Base-by-base conservation (phyloP, 2,888 invertebrate species). In the Caenorhabditis sulstoni region DNA sequence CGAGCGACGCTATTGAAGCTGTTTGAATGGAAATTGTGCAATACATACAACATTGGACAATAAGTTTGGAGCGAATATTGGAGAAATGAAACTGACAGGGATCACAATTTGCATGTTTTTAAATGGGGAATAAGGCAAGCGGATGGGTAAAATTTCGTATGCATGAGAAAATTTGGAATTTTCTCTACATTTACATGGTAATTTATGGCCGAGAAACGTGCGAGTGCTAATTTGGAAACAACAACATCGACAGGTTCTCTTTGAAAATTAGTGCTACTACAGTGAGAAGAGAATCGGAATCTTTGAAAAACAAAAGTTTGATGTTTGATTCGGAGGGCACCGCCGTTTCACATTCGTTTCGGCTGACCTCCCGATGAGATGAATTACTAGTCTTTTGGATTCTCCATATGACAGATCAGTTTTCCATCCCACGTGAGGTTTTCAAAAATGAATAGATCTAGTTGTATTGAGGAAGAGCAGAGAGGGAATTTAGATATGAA, bases 271-370 rank as follows among this genome's bases (percentile, higher is more conserved):
- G n/a, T 37, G 8, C 52, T 9, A 53, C 12, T 50, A 14, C n/a
- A 20, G n/a, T 7, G 9, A 37, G 7, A 1, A 11, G 55, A 55
- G 8, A 14, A n/a, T 52, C 8, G 9, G 23, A 53, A 68, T 70
- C 53, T 70, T 70, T 22, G 53, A 70, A 70, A 47, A 61, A 70
- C 68, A 61, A 35, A 47, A 58, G 16, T 14, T 18, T 61, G 70
- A 37, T 70, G 61, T 70, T 70, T 70, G 70, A 23, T 57, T 41
- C 41, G 3, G 41, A 14, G 52, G 12, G 35, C 14, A 14, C 22
- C n/a, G 20, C 18, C 58, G 14, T 57, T 41, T 22, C 23, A 5
- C 35, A 29, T 50, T 50, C 44, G 67, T 58, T 67, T 65, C 53
- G 29, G 47, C 47, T 57, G 66, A 66, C 55, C 66, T 23, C 66